Evolutionary conservation across 2,888 invertebrate species (phyloP).

Genomic region (Halictus quadricinctus): DNA sequence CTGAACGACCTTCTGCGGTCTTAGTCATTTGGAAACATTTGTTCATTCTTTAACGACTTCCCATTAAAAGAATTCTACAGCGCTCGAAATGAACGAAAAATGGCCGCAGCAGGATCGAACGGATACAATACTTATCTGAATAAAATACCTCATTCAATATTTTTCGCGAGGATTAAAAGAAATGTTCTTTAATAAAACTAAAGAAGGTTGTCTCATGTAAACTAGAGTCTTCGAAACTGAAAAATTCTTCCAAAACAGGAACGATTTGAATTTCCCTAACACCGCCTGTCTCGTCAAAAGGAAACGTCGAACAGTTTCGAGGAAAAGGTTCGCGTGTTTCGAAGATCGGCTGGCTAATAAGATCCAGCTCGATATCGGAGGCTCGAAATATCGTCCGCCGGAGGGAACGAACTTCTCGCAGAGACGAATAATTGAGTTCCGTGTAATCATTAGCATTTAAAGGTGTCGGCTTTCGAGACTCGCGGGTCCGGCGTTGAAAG

Average conservation of each 20-base stretch:
- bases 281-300: not conserved
- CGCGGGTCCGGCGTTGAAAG: conserved; percentile 24
- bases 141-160: no score
- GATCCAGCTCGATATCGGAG: not conserved
- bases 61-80: not conserved
- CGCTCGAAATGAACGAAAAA: not conserved
- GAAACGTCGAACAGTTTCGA: not conserved
- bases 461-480: conserved; percentile 33
- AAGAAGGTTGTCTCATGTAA: no score
- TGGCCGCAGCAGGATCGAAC: no score
- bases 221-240: no score
- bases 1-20: not conserved
- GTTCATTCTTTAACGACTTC: not conserved
- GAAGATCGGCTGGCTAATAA: not conserved
- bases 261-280: no score
- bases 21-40: not conserved
- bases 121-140: no score
- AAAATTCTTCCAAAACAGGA: no score
- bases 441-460: conserved; percentile 51
- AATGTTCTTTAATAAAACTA: no score
- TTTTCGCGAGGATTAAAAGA: no score
- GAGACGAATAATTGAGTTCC: conserved; percentile 40
- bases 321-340: not conserved
- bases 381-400: not conserved
- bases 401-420: not conserved